phyloP scores from a whole-genome alignment of 2,113 vertebrate genomes.

The Hydrolagus affinis region DNA sequence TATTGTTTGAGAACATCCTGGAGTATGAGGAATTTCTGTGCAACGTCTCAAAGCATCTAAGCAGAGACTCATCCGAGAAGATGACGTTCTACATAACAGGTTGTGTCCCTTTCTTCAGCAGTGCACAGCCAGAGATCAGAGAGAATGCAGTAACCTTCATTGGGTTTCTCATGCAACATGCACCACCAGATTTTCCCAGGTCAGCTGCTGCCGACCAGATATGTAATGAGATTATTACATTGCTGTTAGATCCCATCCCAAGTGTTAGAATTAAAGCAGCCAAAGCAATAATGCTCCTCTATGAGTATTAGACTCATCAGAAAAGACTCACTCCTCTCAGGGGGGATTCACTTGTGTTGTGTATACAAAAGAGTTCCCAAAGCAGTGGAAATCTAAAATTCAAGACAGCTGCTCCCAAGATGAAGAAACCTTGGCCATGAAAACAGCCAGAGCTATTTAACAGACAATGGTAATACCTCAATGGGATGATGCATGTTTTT shows the following conservation, averaged over 20 bases:
- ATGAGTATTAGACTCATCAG: background rate
- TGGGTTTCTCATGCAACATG: background rate
- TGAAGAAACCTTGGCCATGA: too few species aligned
- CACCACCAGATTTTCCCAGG: background rate
- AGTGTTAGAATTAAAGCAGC: background rate
- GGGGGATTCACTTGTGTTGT: background rate
- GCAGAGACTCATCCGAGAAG: background rate
- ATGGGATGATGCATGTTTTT: background rate
- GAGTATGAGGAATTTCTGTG: background rate
- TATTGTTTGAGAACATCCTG: background rate
- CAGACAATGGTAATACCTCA: background rate
- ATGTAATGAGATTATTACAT: background rate
- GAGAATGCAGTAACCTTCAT: background rate
- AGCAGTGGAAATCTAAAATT: background rate
- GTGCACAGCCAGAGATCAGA: background rate
- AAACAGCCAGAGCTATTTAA: background rate
- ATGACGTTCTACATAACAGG: background rate
- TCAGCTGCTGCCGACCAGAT: background rate
- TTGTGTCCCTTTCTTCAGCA: background rate
- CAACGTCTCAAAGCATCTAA: background rate
- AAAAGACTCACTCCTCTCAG: background rate
- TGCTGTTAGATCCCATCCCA: background rate
- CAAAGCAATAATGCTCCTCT: background rate
- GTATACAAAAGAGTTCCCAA: background rate
- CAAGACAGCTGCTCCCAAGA: background rate